phyloP scores from a whole-genome alignment of 1,140 invertebrate species.

The Euschistus heros region DNA sequence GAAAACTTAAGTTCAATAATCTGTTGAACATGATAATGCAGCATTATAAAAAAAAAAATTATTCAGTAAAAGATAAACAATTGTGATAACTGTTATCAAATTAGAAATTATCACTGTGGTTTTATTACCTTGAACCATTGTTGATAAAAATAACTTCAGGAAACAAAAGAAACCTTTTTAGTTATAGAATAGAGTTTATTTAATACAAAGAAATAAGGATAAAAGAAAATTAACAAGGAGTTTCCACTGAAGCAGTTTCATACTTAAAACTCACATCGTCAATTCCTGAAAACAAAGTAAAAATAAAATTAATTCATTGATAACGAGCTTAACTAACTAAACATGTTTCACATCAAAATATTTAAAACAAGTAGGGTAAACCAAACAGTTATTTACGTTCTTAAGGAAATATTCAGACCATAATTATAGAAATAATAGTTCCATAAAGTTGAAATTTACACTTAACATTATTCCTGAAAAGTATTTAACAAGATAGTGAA shows the following conservation, averaged over 20 bases:
- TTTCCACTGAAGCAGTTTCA: conserved; percentile 2
- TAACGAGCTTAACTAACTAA: not conserved
- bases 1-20: no score
- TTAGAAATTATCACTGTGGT: no score
- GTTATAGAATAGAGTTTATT: conserved; percentile 6
- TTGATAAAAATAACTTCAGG: no score
- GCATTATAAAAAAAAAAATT: no score
- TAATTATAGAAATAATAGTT: not conserved
- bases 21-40: no score
- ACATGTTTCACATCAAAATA: not conserved
- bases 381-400: not conserved
- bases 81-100: no score
- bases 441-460: not conserved
- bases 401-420: not conserved
- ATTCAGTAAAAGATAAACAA: no score
- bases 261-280: conserved; percentile 18
- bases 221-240: conserved; percentile 14
- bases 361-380: not conserved
- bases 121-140: no score
- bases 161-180: no score
- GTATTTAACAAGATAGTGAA: no score
- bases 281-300: conserved; percentile 23
- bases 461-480: no score
- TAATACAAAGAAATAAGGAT: conserved; percentile 11
- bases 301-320: not conserved